Percentiles rank a stretch among this genome's conserved stretches.
phyloP scores from a whole-genome alignment of 2,797 vertebrate genomes.

The Fratercula arctica region DNA sequence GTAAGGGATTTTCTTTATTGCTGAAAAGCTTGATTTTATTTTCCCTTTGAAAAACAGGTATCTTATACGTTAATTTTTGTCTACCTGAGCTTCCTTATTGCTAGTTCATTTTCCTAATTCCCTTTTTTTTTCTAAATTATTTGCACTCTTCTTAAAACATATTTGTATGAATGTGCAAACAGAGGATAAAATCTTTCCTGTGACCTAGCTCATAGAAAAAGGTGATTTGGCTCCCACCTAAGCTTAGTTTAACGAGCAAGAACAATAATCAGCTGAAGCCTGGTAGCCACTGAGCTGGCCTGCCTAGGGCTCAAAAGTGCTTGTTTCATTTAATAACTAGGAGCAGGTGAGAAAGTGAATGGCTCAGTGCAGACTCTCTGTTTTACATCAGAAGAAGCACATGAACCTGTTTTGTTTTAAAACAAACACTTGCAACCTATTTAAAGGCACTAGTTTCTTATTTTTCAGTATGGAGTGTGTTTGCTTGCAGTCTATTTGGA shows the following conservation, averaged over 20 bases:
- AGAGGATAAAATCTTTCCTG: background rate
- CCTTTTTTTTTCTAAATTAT: background rate
- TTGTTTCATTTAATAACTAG: background rate
- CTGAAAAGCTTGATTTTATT: background rate
- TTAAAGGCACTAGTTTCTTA: background rate
- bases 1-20: background rate
- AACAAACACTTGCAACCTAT: background rate
- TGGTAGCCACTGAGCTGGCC: background rate
- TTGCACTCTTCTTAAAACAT: background rate
- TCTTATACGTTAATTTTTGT: background rate
- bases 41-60: background rate
- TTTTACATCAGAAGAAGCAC: background rate
- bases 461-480: rapidly evolving
- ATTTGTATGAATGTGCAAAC: background rate
- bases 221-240: background rate
- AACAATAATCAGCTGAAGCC: background rate
- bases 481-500: rapidly evolving
- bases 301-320: background rate
- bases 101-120: background rate
- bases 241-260: background rate
- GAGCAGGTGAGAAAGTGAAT: background rate
- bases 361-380: background rate
- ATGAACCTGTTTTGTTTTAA: background rate
- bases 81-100: background rate
- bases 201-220: background rate